Conservation (phyloP, 2,797 vertebrate genomes). For the Orientallactaga sibirica region DNA sequence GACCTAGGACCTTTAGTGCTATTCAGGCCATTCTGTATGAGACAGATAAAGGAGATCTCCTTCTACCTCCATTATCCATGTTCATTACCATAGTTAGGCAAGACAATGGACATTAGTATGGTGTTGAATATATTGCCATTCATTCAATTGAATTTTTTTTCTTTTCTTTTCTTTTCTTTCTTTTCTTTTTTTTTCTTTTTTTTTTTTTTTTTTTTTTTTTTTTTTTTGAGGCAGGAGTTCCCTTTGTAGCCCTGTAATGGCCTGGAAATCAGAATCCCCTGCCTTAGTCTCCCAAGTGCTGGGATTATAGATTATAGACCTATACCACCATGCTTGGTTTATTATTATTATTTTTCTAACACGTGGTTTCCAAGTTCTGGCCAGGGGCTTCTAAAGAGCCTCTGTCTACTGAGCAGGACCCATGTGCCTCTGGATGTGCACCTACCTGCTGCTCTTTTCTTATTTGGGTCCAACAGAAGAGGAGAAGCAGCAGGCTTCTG, state of each 20-base stretch:
- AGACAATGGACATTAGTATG: background rate
- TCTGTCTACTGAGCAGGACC: background rate
- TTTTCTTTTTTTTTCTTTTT: no score
- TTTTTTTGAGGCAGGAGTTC: background rate
- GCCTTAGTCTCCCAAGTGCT: background rate
- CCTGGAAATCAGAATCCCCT: background rate
- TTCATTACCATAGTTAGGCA: background rate
- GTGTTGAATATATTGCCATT: background rate
- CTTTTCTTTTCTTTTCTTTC: no score
- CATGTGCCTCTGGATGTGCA: background rate
- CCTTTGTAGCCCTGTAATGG: background rate
- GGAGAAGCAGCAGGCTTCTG: background rate
- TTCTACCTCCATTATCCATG: no score
- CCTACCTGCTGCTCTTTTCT: background rate
- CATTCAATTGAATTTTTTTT: background rate
- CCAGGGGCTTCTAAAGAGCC: background rate
- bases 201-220: background rate
- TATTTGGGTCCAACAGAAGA: background rate
- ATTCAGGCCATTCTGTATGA: background rate
- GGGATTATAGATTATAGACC: background rate
- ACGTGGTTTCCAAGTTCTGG: background rate
- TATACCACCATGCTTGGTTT: background rate
- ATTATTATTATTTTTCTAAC: background rate
- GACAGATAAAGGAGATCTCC: background rate
- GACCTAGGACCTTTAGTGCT: background rate